Conservation (phyloP, 2,113 vertebrate species). For the Odontesthes bonariensis region DNA sequence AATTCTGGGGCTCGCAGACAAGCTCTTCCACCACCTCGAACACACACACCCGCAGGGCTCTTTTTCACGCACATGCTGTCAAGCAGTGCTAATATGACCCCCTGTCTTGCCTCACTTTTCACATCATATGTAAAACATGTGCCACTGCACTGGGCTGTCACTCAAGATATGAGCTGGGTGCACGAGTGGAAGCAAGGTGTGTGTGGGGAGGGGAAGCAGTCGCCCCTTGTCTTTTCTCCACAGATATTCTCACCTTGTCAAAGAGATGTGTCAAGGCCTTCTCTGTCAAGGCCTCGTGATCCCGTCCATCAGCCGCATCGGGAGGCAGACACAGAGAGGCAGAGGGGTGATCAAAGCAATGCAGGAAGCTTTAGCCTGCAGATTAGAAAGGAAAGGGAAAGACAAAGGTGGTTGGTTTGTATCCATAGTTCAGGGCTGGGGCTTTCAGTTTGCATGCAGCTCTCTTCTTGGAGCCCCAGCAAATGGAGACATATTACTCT, state of each 20-base stretch:
- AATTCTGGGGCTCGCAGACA: neutral
- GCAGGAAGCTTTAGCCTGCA: slow-evolving; percentile 36
- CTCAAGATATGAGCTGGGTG: slow-evolving; percentile 26
- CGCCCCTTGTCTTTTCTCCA: slow-evolving; percentile 27
- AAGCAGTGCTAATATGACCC: neutral
- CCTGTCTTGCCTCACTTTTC: neutral
- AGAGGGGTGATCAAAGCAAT: slow-evolving; percentile 34
- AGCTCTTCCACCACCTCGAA: slow-evolving; percentile 25
- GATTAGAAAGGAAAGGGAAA: slow-evolving; percentile 21
- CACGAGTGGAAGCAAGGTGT: slow-evolving; percentile 35
- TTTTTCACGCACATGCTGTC: neutral
- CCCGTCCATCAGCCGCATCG: slow-evolving; percentile 54
- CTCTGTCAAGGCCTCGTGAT: slow-evolving; percentile 45
- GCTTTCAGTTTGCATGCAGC: neutral
- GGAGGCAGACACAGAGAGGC: neutral
- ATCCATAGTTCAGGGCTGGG: neutral
- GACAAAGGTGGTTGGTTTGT: slow-evolving; percentile 19
- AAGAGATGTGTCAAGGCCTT: slow-evolving; percentile 59
- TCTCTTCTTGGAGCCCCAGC: neutral
- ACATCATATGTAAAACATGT: slow-evolving; percentile 35
- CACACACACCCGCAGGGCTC: neutral
- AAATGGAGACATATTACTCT: slow-evolving; percentile 14
- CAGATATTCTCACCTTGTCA: slow-evolving; percentile 75
- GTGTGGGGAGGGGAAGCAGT: neutral
- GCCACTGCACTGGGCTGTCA: slow-evolving; percentile 41